phyloP scores from a whole-genome alignment of 2,113 vertebrate genomes.

The Erythrolamprus reginae region DNA sequence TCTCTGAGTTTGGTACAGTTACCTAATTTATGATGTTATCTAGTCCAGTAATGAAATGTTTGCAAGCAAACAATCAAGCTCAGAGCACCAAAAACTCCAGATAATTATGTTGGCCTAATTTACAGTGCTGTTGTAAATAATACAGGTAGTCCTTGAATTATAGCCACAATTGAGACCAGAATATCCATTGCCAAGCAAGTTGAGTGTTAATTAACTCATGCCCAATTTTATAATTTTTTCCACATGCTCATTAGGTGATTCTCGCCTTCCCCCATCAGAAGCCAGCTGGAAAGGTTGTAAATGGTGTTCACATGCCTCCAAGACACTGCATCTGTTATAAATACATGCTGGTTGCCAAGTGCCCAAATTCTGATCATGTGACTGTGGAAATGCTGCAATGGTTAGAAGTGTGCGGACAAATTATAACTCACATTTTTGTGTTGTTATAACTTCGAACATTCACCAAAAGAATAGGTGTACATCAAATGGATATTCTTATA shows the following conservation, averaged over 20 bases:
- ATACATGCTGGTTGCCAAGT: not conserved
- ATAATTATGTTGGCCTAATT: not conserved
- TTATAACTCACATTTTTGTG: not conserved
- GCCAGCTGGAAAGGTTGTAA: not conserved
- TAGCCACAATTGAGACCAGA: not conserved
- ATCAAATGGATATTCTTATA: not conserved
- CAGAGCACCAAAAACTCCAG: too few species aligned
- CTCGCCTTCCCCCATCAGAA: not conserved
- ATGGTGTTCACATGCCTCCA: not conserved
- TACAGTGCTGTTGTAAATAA: not conserved
- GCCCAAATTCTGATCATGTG: not conserved
- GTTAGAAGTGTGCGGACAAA: not conserved
- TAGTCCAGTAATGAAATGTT: too few species aligned
- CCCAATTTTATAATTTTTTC: not conserved
- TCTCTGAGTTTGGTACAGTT: not conserved
- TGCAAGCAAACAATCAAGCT: too few species aligned
- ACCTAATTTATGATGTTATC: too few species aligned
- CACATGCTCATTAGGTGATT: not conserved
- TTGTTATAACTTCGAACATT: not conserved
- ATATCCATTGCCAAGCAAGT: not conserved
- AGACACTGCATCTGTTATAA: not conserved
- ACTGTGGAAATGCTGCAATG: not conserved
- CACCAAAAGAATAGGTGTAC: not conserved
- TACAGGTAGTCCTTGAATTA: not conserved
- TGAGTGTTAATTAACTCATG: not conserved